A percentile compares a stretch with the other conserved stretches of the same genome.
These are phyloP conservation scores for Eudorcas thomsonii DNA, from an alignment of 2,113 vertebrate species.

Conservation along the genomic window DNA sequence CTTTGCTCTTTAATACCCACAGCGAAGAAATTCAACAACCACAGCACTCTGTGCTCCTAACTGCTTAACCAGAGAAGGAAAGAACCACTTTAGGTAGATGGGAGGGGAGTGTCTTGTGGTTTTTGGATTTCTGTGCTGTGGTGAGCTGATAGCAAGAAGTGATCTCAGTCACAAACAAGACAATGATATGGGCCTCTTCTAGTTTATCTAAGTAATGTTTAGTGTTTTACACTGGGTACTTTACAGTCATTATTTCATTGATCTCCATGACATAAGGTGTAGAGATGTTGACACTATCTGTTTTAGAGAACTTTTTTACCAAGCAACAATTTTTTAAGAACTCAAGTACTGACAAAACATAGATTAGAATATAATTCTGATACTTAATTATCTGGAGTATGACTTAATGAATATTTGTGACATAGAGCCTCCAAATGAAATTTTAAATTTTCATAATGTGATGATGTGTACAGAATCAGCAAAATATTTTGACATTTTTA, in stretches of 20 bases:
- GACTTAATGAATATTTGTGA: background rate
- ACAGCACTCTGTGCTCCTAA: slow-evolving; percentile 32
- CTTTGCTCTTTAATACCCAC: slow-evolving; percentile 17
- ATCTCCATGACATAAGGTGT: background rate
- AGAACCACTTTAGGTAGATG: background rate
- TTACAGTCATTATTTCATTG: background rate
- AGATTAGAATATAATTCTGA: slow-evolving; percentile 13
- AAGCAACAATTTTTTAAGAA: background rate
- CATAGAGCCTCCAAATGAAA: background rate
- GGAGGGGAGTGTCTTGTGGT: background rate
- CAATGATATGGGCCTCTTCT: background rate
- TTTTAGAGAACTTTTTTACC: background rate
- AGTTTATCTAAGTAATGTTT: slow-evolving; percentile 13
- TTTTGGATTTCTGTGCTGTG: background rate
- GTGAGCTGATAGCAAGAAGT: background rate
- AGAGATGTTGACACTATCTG: background rate
- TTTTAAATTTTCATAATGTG: background rate
- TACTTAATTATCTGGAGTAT: slow-evolving; percentile 32
- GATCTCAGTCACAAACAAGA: background rate
- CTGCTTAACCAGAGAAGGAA: slow-evolving; percentile 33
- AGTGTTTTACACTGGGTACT: background rate
- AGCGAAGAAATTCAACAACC: slow-evolving; percentile 37
- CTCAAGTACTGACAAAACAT: background rate
- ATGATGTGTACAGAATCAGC: background rate
- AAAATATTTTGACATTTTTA: background rate